Evolutionary conservation across 2,113 vertebrate species (phyloP), one percentile per base, ranked within the genome.

Genomic region (Fulica atra): DNA sequence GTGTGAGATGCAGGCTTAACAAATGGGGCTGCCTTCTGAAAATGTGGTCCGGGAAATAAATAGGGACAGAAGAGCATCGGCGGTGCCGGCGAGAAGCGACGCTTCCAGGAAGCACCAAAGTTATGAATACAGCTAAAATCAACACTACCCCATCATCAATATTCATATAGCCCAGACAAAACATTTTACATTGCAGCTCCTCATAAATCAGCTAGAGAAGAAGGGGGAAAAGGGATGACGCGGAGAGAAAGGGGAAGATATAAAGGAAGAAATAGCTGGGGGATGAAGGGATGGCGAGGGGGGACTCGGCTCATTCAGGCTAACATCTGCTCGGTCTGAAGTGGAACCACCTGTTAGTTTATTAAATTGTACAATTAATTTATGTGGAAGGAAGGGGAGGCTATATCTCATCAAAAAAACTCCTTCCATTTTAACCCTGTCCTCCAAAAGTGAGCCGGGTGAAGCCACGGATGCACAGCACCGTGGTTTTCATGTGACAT

Each of bases 261-360:
- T 95, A 96, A 98, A 98, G 85, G 96, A 82, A 95, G 92, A 91
- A 89, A 88, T 83, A 93, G 96, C 96, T 95, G 81, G 89, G 96
- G 96, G 95, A 97, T 1, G 40, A 73, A 95, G 56, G 86, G 94
- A 81, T 89, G 96, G 89, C 6, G 54, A 97, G 96, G 92, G 92
- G 95, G 95, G 88, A 96, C 93, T 92, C 82, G 19, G 88, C 97
- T 97, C 96, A 83, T 97, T 97, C 97, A 91, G 79, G n/a, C 92
- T 87, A 96, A 98, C 98, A 98, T 98, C 98, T 98, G 98, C 97
- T 97, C 46, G 0, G 84, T 73, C 96, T 97, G 97, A 98, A 98
- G 96, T 98, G 95, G 97, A 98, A 98, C 97, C 98, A 98, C 98
- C 98, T 98, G 98, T 98, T 98, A 96, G 95, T 86, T 98, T 98